These are phyloP conservation scores for Caligus rogercresseyi DNA, from an alignment of 1,140 invertebrate genomes.

Conservation along the genomic window DNA sequence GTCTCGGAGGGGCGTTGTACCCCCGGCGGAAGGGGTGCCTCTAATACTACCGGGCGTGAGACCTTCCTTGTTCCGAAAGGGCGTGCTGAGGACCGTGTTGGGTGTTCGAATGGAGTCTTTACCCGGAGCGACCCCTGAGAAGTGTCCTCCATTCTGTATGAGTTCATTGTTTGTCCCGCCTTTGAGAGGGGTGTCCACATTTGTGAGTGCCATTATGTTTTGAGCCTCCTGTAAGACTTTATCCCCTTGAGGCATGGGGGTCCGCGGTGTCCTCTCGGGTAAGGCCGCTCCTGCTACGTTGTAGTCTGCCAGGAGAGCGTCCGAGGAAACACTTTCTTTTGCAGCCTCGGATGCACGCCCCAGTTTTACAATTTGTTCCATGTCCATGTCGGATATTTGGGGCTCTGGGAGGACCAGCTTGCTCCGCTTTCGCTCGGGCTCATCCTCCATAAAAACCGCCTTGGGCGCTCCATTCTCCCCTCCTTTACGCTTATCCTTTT, in stretches of 20 bases:
- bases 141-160: slow-evolving; percentile 53
- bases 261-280: slow-evolving; percentile 45
- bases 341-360: slow-evolving; percentile 86
- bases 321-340: slow-evolving; percentile 70
- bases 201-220: slow-evolving; percentile 91
- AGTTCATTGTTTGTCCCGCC: slow-evolving; percentile 83
- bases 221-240: slow-evolving; percentile 75
- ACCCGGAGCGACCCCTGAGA: slow-evolving; percentile 58
- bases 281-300: slow-evolving; percentile 47
- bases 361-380: slow-evolving; percentile 87
- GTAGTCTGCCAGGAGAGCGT: slow-evolving; percentile 78
- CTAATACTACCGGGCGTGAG: slow-evolving; percentile 21
- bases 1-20: slow-evolving; percentile 54
- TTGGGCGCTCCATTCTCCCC: slow-evolving; percentile 92
- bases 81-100: slow-evolving; percentile 85
- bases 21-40: slow-evolving; percentile 21
- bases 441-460: slow-evolving; percentile 69
- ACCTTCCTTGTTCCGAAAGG: slow-evolving; percentile 49
- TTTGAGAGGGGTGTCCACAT: slow-evolving; percentile 92
- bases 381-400: slow-evolving; percentile 73
- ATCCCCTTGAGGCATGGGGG: slow-evolving; percentile 21
- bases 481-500: slow-evolving; percentile 77
- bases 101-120: slow-evolving; percentile 59
- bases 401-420: slow-evolving; percentile 90
- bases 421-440: slow-evolving; percentile 78